phyloP scores from a whole-genome alignment of 2,888 invertebrate genomes.

The Anthophora plumipes region DNA sequence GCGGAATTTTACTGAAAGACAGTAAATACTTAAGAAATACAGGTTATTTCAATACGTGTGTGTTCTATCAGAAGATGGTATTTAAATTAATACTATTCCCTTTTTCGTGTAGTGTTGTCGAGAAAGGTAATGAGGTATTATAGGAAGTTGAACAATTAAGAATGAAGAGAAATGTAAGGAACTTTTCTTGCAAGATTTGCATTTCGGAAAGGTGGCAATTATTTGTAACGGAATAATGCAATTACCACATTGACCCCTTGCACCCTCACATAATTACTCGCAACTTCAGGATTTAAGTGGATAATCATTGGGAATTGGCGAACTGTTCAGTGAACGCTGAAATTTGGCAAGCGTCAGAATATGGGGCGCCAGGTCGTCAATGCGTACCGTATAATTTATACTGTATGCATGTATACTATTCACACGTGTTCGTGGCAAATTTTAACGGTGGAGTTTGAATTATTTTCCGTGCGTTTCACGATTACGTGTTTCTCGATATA shows the following conservation, averaged over 20 bases:
- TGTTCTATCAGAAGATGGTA: background rate
- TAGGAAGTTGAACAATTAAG: background rate
- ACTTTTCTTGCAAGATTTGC: conserved; percentile 67
- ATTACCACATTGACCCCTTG: conserved; percentile 82
- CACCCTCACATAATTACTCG: conserved; percentile 76
- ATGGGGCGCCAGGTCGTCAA: conserved; percentile 71
- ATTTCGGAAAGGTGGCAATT: conserved; percentile 81
- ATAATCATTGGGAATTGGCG: conserved; percentile 79
- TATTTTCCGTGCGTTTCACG: background rate
- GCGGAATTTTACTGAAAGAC: no score
- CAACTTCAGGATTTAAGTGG: conserved; percentile 80
- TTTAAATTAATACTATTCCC: background rate
- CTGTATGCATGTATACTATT: conserved; percentile 53
- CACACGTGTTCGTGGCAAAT: conserved; percentile 31
- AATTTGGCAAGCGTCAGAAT: conserved; percentile 75
- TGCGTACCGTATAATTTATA: conserved; percentile 76
- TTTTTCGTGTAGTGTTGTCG: background rate
- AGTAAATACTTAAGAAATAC: background rate
- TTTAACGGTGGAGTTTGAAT: conserved; percentile 53
- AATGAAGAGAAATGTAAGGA: conserved; percentile 15
- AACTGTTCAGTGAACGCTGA: conserved; percentile 67
- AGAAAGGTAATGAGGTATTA: background rate
- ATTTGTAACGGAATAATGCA: conserved; percentile 79
- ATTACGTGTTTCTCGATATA: conserved; percentile 1
- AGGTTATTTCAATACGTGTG: no score